Evolutionary conservation across 2,888 invertebrate species (phyloP).

Genomic region (Pollenia amentaria): DNA sequence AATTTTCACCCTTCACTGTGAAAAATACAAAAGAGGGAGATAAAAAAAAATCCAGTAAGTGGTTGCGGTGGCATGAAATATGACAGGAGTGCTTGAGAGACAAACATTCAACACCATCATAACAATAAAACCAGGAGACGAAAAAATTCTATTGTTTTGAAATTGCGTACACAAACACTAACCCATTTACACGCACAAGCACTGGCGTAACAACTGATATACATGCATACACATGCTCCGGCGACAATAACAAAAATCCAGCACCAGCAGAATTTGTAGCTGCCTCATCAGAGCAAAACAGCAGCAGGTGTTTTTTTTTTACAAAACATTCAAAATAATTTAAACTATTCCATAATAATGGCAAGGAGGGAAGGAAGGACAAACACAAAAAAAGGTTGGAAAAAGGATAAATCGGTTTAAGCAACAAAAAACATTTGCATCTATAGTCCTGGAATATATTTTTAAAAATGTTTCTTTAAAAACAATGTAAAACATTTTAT

Average conservation of each 20-base stretch:
- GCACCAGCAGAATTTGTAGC: neutral
- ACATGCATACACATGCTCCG: conserved; percentile 1
- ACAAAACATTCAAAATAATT: neutral
- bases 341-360: neutral
- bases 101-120: conserved; percentile 10
- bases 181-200: neutral
- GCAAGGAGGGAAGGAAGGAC: neutral
- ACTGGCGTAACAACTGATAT: neutral
- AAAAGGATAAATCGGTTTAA: neutral
- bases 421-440: neutral
- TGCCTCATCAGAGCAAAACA: neutral
- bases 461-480: conserved; percentile 1
- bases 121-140: neutral
- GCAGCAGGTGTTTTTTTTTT: conserved; percentile 43
- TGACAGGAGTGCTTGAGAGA: conserved; percentile 37
- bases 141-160: neutral
- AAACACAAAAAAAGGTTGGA: neutral
- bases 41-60: neutral
- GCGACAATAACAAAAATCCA: neutral
- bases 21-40: neutral
- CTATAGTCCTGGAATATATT: neutral
- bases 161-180: neutral
- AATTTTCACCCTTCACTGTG: neutral
- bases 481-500: conserved; percentile 7
- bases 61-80: conserved; percentile 18